Evolutionary conservation across 2,113 vertebrate genomes (phyloP), one percentile per base, ranked within the genome.

Genomic region (Osmerus eperlanus): DNA sequence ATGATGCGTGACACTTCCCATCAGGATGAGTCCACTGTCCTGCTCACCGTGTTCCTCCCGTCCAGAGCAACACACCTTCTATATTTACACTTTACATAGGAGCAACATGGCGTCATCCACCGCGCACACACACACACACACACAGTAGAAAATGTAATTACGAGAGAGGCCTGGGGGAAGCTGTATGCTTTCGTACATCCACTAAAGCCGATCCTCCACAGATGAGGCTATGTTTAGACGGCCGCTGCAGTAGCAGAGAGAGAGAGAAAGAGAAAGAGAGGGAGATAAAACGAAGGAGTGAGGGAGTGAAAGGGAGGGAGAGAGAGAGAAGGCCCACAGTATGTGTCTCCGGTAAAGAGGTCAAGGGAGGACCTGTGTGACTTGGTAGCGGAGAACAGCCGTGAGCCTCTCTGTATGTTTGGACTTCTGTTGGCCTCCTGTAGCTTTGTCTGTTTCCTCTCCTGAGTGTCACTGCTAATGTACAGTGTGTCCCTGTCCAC

Each of bases 161-260:
- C 15, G 25, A 15, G 14, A 1, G 14, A 29, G 23, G 13, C 61
- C 28, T 28, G 14, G 61, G 61, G 25, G 61, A 28, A 7, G 28
- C 25, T 29, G 25, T 16, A 29, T 29, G 61, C 25, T 32, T 63
- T 63, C 28, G 25, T 32, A 63, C 25, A 29, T 63, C 25, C 61
- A 63, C 21, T 29, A 28, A 63, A 63, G 61, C 61, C 14, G 14
- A 62, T 62, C 21, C 61, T 63, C 25, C 61, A 18, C 14, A 63
- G 28, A 63, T 23, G 61, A 63, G 25, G 28, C 61, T 63, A 63
- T 32, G 25, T 32, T 32, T 63, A 63, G 61, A 28, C 16, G 61
- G 28, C 61, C 14, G 61, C 61, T 63, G 61, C 61, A 15, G 61
- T 3, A 60, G 18, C 58, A 63, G 14, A 63, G 61, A 18, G 25